Evolutionary conservation across 2,888 invertebrate species (phyloP), one percentile per base, ranked within the genome.

Genomic region (Petrophora chlorosata): DNA sequence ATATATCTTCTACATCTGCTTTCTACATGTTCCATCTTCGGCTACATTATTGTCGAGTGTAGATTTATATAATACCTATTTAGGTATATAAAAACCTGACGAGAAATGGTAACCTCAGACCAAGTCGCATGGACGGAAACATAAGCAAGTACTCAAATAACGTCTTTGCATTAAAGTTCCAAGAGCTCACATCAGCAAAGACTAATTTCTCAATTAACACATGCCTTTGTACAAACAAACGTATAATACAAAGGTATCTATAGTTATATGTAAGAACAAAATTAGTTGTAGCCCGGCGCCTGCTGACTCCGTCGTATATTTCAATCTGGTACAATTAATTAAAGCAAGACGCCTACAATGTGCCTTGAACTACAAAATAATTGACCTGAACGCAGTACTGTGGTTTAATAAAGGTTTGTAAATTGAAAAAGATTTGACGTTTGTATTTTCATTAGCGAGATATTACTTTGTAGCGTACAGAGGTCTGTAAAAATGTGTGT

Each of bases 281-380:
- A 46, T 46, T 28, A 28, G 33, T 28, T 28, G 23, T 30, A 30
- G 36, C 16, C 32, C 14, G 12, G 14, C 3, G 28, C 23, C 14
- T 12, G 25, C 22, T 12, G 26, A 9, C 22, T 33, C 2, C 35
- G 16, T 16, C 33, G 39, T 42, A 33, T 47, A 47, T 56, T 47
- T 39, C 50, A 53, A 53, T 49, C 52, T 43, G 39, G 33, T 34
- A 42, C 53, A 53, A 56, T 50, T 56, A 56, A 56, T 56, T 53
- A 46, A 45, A 30, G 8, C 3, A 25, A 38, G 33, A 45, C 47
- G 32, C 32, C 26, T 16, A 8, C 14, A 23, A 29, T 40, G 34
- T 33, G 48, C 33, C 13, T 41, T 40, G 30, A 41, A 47, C 29
- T 36, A 14, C 23, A 15, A 10, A 22, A 13, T 44, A 30, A 44